Evolutionary conservation across 2,888 invertebrate species (phyloP), one percentile per base, ranked within the genome.

Genomic region (Melitaea athalia): DNA sequence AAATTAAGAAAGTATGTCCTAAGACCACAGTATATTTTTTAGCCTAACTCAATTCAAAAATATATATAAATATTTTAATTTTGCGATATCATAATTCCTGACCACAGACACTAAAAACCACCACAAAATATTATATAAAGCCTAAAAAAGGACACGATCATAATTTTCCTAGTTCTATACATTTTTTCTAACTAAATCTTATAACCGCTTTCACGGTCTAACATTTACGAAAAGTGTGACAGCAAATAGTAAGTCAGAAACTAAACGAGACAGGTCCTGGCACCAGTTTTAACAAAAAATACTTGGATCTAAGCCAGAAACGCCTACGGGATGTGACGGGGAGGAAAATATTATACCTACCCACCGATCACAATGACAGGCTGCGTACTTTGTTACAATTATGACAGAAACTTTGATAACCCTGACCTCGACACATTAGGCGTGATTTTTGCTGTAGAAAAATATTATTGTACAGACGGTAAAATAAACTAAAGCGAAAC

Each of bases 221-320:
- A 57, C 15, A 33, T 57, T 42, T 45, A 42, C 45, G 68, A 66
- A 70, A 72, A 68, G 66, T 59, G 62, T 72, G 64, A 70, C 66
- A 64, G 66, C 63, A 55, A 72, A 63, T 59, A 53, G 69, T 66
- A 63, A 65, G 71, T 69, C 63, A 60, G 65, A 59, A 68, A 71
- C 62, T 55, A 63, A 55, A 70, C 59, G 69, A 64, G 72, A 67
- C 71, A 66, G 68, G 66, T 66, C 50, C 68, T 72, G 72, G 73
- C 72, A 70, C 68, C 62, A 68, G 61, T 70, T 62, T 64, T 62
- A 70, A 68, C 69, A 73, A 73, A 72, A 65, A 73, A 63, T 42
- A 66, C 65, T 73, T 73, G 73, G 73, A 68, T 10, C 38, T 55
- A 43, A 59, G 66, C 73, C 73, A 72, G 42, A 69, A 59, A 68